phyloP scores from a whole-genome alignment of 2,888 invertebrate species.

The Ceramica pisi region DNA sequence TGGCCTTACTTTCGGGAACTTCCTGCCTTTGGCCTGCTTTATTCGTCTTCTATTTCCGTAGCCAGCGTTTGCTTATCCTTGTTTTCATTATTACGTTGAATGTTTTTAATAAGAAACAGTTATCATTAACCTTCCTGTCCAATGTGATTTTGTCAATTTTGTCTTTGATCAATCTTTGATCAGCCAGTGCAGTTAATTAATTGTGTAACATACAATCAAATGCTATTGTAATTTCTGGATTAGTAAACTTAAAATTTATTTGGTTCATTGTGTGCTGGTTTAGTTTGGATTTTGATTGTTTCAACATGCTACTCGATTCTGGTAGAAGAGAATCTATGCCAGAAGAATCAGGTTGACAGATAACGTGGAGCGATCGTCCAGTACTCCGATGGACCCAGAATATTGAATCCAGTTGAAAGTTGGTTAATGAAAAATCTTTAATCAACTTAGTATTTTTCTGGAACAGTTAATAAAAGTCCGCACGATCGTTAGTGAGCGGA shows the following conservation, averaged over 20 bases:
- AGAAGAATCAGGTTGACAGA: not conserved
- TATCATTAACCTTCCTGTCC: not conserved
- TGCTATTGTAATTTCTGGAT: too few relatives aligned
- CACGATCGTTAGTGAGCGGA: not conserved
- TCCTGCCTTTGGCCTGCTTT: not conserved
- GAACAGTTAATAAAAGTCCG: constrained; percentile 3
- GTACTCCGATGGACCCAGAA: not conserved
- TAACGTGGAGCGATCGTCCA: not conserved
- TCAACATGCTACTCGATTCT: too few relatives aligned
- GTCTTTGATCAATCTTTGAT: too few relatives aligned
- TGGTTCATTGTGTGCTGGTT: not conserved
- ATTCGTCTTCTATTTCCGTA: not conserved
- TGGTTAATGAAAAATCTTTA: constrained; percentile 16
- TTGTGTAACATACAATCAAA: too few relatives aligned
- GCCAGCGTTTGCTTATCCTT: not conserved
- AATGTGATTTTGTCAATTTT: not conserved
- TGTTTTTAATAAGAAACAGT: not conserved
- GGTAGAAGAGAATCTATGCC: too few relatives aligned
- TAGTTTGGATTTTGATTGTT: too few relatives aligned
- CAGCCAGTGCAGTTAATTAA: too few relatives aligned
- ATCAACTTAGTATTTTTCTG: constrained; percentile 17
- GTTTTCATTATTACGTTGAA: not conserved
- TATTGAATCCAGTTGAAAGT: not conserved
- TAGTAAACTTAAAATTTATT: not conserved
- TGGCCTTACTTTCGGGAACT: constrained; percentile 9